Conservation (phyloP, 2,113 vertebrate species). For the Lophius piscatorius region DNA sequence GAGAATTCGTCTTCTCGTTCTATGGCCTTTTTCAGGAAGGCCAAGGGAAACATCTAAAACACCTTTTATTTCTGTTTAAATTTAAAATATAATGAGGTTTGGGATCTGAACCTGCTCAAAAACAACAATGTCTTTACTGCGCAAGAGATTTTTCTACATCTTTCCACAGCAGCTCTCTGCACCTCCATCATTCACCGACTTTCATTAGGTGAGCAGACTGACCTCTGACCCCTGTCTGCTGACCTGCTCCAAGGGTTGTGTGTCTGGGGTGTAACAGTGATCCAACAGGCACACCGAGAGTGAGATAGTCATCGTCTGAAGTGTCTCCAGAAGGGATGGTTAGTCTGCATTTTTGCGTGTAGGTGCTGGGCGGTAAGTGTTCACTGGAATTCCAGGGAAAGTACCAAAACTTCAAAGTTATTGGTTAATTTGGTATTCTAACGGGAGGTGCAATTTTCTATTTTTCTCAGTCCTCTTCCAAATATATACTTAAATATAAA, state of each 20-base stretch:
- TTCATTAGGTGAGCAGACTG: slow-evolving; percentile 27
- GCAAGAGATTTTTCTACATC: slow-evolving; percentile 10
- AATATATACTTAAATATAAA: too few species aligned
- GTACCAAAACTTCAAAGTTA: too few species aligned
- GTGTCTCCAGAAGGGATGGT: slow-evolving; percentile 12
- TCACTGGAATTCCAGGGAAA: background rate
- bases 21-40: slow-evolving; percentile 24
- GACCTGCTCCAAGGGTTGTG: slow-evolving; percentile 25
- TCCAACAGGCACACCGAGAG: slow-evolving; percentile 20
- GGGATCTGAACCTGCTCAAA: too few species aligned
- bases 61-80: background rate
- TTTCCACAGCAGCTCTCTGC: background rate
- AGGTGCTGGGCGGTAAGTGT: background rate
- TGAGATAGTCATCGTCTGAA: slow-evolving; percentile 38
- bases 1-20: slow-evolving; percentile 1
- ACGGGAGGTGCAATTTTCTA: too few species aligned
- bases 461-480: too few species aligned
- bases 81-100: too few species aligned
- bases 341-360: background rate
- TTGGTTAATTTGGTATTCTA: too few species aligned
- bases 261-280: slow-evolving; percentile 28
- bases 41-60: slow-evolving; percentile 12
- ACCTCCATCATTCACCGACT: slow-evolving; percentile 31
- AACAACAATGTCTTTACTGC: too few species aligned
- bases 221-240: slow-evolving; percentile 53